A percentile compares a stretch with the other conserved stretches of the same genome.
Conservation (phyloP, 2,113 vertebrate species). For the Geococcyx californianus region DNA sequence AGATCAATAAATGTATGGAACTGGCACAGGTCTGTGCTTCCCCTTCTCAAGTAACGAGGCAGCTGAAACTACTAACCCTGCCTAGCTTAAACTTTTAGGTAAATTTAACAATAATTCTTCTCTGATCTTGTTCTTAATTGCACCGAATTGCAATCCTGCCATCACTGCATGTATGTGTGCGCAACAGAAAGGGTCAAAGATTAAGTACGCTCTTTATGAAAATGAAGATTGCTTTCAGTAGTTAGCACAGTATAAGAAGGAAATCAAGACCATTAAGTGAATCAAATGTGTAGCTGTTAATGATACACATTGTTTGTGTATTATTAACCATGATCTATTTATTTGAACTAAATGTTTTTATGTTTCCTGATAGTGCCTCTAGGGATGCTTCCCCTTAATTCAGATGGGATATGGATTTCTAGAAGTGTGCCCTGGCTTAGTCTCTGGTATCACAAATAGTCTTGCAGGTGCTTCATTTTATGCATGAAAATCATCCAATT, state of each 20-base stretch:
- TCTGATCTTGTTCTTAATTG: not conserved
- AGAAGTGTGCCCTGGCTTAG: not conserved
- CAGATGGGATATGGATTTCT: not conserved
- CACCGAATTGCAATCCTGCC: not conserved
- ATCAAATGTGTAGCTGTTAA: not conserved
- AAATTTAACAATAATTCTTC: not conserved
- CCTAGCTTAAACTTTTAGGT: not conserved
- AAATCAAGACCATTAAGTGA: not conserved
- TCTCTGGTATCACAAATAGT: not conserved
- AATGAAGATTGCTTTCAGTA: not conserved
- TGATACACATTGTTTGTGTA: not conserved
- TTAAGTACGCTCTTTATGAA: not conserved
- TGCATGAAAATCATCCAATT: not conserved
- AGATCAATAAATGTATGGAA: not conserved
- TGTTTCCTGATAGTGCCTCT: not conserved
- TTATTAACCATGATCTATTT: not conserved
- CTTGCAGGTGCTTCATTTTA: not conserved
- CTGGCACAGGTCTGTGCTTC: not conserved
- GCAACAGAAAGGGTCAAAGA: not conserved
- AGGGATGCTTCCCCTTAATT: not conserved
- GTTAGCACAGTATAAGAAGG: not conserved
- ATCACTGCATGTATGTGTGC: rapidly evolving
- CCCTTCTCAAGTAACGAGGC: constrained; percentile 5
- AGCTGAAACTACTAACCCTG: constrained; percentile 3
- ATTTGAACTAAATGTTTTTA: not conserved